Percentiles rank a stretch among this genome's conserved stretches.
Conservation (phyloP, 2,888 invertebrate species). For the Marasmarcha lunaedactyla region DNA sequence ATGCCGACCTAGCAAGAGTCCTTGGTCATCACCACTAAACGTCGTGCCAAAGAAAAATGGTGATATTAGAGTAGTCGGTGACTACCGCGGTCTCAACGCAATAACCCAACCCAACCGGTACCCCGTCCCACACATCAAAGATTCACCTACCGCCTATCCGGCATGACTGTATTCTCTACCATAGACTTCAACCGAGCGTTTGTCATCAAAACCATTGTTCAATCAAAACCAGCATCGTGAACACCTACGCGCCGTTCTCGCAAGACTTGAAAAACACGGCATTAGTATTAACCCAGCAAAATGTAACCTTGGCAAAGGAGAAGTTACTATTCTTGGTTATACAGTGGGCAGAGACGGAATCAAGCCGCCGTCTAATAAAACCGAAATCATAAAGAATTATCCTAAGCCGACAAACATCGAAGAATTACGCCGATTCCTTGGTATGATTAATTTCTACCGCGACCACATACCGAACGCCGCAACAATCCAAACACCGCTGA, state of each 20-base stretch:
- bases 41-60: conserved; percentile 17
- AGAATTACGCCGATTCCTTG: conserved; percentile 9
- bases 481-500: conserved; percentile 19
- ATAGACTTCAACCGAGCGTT: conserved; percentile 16
- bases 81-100: conserved; percentile 6
- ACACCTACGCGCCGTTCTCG: conserved; percentile 2
- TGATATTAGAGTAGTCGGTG: conserved; percentile 4
- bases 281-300: conserved; percentile 5
- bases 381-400: too few species aligned
- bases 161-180: conserved; percentile 13
- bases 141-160: conserved; percentile 15
- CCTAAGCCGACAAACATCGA: conserved; percentile 5
- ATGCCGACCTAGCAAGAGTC: conserved; percentile 4
- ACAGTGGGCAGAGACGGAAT: neutral
- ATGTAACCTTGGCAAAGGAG: conserved; percentile 2
- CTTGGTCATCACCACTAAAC: conserved; percentile 16
- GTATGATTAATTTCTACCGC: conserved; percentile 26
- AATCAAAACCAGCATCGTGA: conserved; percentile 1
- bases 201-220: neutral
- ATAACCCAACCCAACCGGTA: too few species aligned
- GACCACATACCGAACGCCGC: conserved; percentile 23
- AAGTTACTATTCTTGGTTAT: conserved; percentile 3
- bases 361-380: neutral
- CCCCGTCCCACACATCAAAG: conserved; percentile 11
- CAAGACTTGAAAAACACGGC: conserved; percentile 4